These are phyloP conservation scores for Caprella mutica DNA, from an alignment of 2,888 invertebrate species.

Conservation along the genomic window DNA sequence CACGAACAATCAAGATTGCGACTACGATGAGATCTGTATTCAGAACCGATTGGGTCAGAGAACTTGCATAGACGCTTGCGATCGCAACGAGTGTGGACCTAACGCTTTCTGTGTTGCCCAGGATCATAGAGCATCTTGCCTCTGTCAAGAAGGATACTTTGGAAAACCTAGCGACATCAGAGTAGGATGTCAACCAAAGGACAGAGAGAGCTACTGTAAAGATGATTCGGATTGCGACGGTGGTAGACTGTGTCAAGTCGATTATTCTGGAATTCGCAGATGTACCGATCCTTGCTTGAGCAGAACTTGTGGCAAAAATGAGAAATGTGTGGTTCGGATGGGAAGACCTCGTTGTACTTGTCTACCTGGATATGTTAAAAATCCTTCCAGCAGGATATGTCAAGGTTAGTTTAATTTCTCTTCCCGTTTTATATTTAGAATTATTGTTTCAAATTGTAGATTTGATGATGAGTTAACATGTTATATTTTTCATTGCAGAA, in stretches of 20 bases:
- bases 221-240: slow-evolving; percentile 58
- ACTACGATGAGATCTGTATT: slow-evolving; percentile 74
- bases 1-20: slow-evolving; percentile 67
- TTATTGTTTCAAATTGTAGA: neutral
- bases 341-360: slow-evolving; percentile 69
- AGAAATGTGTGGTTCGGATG: slow-evolving; percentile 58
- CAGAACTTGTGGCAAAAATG: slow-evolving; percentile 70
- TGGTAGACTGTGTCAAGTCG: slow-evolving; percentile 54
- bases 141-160: slow-evolving; percentile 67
- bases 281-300: slow-evolving; percentile 69
- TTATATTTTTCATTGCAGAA: slow-evolving; percentile 31
- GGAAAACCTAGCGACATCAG: slow-evolving; percentile 72
- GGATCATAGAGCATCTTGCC: slow-evolving; percentile 72
- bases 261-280: slow-evolving; percentile 52
- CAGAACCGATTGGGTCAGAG: slow-evolving; percentile 45
- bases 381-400: slow-evolving; percentile 65
- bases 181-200: slow-evolving; percentile 57
- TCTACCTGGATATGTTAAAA: slow-evolving; percentile 65
- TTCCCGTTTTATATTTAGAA: neutral
- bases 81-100: slow-evolving; percentile 76
- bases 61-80: slow-evolving; percentile 76
- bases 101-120: slow-evolving; percentile 75
- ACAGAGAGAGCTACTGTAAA: slow-evolving; percentile 52
- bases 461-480: neutral
- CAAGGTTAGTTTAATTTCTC: slow-evolving; percentile 48